Evolutionary conservation across 64 coral and sea anemone species (phyloP), one percentile per base, ranked within the genome.

Genomic region (Stichodactyla helianthus): DNA sequence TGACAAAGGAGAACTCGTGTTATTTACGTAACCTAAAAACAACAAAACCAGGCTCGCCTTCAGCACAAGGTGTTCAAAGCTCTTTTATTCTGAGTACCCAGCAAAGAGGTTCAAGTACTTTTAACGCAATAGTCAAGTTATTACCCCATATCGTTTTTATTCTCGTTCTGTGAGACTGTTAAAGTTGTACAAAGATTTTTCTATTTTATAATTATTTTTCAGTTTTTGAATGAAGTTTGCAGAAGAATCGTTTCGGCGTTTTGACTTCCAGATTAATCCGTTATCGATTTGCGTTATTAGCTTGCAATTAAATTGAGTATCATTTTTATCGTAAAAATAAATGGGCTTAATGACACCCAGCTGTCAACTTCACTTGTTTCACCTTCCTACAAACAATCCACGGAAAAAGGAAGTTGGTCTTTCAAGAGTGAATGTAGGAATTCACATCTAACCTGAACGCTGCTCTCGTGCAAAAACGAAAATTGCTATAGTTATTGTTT

Each of bases 231-330:
- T 13, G 27, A 23, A 74, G 68, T 31, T 74, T 19, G 4, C 23
- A 27, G 25, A 74, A 74, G 22, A 74, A 74, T 74, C 8, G 23
- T n/a, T 74, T 74, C 25, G 68, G 68, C 25, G 22, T 74, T 74
- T 12, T 27, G 25, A 74, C 22, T 74, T 25, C 62, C 25, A 74
- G 20, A 26, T 74, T 74, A 74, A 74, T 74, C 68, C 68, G 11
- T 74, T 74, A 35, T 74, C 68, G 68, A 74, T 74, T 74, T 74
- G 68, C 68, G 68, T 74, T 74, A 74, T 74, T 74, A 74, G 68
- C 68, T 74, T 74, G 68, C 68, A 74, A 74, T 74, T 74, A 74
- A 74, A 74, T 14, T 6, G 26, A 74, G 68, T 74, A 74, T 74
- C 68, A 74, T 13, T 74, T 74, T 74, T 74, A 74, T 74, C 68